Base-by-base conservation (phyloP, 2,797 vertebrate genomes). In the Podarcis siculus region DNA sequence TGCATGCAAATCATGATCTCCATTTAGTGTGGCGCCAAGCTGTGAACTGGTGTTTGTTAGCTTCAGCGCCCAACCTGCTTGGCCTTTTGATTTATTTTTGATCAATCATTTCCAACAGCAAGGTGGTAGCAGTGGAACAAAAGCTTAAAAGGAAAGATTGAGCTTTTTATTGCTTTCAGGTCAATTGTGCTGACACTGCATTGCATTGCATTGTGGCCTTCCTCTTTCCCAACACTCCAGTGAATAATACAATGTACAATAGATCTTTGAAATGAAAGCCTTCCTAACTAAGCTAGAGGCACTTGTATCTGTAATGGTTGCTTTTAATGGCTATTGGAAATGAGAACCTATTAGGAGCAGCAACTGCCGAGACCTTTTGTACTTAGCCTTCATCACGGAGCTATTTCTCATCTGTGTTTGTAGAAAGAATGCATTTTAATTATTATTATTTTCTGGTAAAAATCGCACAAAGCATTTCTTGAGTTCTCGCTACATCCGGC, bases 61-160 rank as follows among this genome's bases (percentile, higher is more conserved):
- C 32, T 82, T 32, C 66, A 75, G 25, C 19, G 3, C 83, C 72
- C 86, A 91, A 37, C 19, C 25, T 77, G 85, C 25, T 30, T 89
- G 85, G 82, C 32, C 17, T 66, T 95, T 91, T 89, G 81, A 90
- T 90, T 90, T 55, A 71, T 90, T 79, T 91, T 89, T 86, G 73
- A 92, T 79, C 71, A 89, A 80, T 89, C 61, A 23, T 32, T 92
- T 94, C 79, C 90, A 92, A 93, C 87, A 58, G 78, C 2, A 87
- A 79, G 66, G 92, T 91, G 71, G 21, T 35, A 90, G 55, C 58
- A 78, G 9, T n/a, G 42, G 77, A 94, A 83, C 58, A 86, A 92
- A 92, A 85, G 5, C 73, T 92, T 93, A 87, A 91, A 92, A 92
- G 82, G 61, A 35, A 64, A 91, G 90, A 49, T 85, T 86, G 79